phyloP scores from a whole-genome alignment of 1,140 invertebrate genomes.

The Bombus sibiricus region DNA sequence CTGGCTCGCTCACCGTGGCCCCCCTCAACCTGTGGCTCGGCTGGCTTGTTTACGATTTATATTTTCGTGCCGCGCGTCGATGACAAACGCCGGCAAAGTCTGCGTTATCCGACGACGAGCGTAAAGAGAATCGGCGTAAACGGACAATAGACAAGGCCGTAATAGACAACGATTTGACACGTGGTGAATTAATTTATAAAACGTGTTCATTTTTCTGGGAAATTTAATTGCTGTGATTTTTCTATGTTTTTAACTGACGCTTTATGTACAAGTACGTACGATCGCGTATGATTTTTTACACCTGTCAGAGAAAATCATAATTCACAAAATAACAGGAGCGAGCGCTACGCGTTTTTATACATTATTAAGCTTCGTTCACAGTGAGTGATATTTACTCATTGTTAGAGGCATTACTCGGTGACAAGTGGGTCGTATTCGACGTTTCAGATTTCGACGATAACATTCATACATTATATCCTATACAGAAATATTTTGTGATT shows the following conservation, averaged over 20 bases:
- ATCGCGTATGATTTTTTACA: too few relatives aligned
- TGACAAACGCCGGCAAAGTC: slow-evolving; percentile 53
- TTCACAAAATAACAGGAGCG: background rate
- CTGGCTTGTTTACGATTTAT: slow-evolving; percentile 65
- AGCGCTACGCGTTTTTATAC: background rate
- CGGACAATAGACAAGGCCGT: background rate
- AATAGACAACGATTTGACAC: background rate
- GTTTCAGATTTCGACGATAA: background rate
- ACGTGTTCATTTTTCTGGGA: too few relatives aligned
- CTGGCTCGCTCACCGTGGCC: slow-evolving; percentile 7
- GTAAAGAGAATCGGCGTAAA: background rate
- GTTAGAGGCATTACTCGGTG: background rate
- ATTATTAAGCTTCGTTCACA: background rate
- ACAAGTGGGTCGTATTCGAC: background rate
- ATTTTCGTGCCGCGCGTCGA: slow-evolving; percentile 56
- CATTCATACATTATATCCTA: background rate
- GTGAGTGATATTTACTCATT: background rate
- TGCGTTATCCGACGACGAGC: slow-evolving; percentile 2
- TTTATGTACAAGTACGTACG: background rate
- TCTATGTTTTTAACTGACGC: background rate
- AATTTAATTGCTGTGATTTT: background rate
- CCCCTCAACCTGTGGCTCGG: slow-evolving; percentile 65
- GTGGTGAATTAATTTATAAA: background rate
- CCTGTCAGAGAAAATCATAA: too few relatives aligned
- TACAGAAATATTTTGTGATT: background rate